Conservation (phyloP, 2,113 vertebrate species). For the Dermatemys mawii region DNA sequence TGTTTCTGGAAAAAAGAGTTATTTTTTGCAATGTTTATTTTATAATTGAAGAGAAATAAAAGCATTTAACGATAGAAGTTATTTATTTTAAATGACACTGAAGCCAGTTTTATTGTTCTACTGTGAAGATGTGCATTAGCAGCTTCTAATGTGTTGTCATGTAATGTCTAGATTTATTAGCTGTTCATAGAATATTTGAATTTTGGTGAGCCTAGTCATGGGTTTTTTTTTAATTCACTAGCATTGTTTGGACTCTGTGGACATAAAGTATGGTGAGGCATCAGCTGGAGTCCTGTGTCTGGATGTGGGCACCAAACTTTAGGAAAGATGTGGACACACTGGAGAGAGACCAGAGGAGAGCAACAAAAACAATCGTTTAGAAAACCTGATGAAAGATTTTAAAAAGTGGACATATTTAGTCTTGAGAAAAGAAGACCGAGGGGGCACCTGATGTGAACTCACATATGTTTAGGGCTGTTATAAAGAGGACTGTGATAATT, state of each 20-base stretch:
- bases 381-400: background rate
- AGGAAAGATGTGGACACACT: background rate
- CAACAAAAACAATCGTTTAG: background rate
- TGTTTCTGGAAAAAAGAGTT: slow-evolving; percentile 73
- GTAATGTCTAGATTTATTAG: slow-evolving; percentile 9
- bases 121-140: background rate
- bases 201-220: background rate
- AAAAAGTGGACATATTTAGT: background rate
- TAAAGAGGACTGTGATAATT: background rate
- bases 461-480: background rate
- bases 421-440: background rate
- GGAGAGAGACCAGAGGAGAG: background rate
- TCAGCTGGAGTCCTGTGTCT: background rate
- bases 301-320: background rate
- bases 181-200: background rate
- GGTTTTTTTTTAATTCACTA: background rate
- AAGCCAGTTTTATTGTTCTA: slow-evolving; percentile 1
- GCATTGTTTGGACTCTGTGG: background rate
- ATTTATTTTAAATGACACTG: slow-evolving; percentile 49
- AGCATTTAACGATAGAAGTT: slow-evolving; percentile 19
- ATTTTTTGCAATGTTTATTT: slow-evolving; percentile 70
- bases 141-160: background rate
- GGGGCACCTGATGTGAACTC: background rate
- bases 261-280: background rate
- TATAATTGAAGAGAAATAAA: slow-evolving; percentile 58